Conservation (phyloP, 2,888 invertebrate species). For the Kuschelorhynchus macadamiae region DNA sequence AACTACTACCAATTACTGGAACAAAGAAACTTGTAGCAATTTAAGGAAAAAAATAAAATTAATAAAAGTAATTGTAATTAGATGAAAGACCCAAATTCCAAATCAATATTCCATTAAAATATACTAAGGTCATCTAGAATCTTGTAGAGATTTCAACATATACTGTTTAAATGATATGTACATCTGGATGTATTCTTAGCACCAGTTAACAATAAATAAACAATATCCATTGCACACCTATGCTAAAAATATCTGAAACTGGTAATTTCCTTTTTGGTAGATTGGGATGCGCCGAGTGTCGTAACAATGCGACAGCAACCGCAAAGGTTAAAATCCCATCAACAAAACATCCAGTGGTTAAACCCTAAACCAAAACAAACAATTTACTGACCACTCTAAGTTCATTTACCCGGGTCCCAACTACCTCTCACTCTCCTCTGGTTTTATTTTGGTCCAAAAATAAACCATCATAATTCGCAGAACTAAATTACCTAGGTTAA, state of each 20-base stretch:
- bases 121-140: no score
- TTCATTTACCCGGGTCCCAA: conserved; percentile 25
- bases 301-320: conserved; percentile 11
- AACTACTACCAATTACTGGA: no score
- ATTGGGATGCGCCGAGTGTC: conserved; percentile 12
- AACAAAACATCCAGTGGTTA: conserved; percentile 6
- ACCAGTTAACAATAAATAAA: conserved; percentile 9
- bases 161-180: conserved; percentile 2
- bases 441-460: conserved; percentile 20
- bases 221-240: conserved; percentile 20
- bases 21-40: no score
- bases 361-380: conserved; percentile 29
- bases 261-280: conserved; percentile 3
- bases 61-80: no score
- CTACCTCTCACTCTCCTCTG: not conserved
- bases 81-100: no score
- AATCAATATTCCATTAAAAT: no score
- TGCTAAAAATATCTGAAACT: conserved; percentile 24
- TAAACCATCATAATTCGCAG: not conserved
- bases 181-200: conserved; percentile 8
- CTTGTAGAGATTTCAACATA: no score
- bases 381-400: conserved; percentile 22
- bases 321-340: conserved; percentile 24
- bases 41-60: no score
- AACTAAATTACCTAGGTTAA: no score